These are phyloP conservation scores for Stictocephala bisonia DNA, from an alignment of 2,888 invertebrate species.

Conservation along the genomic window DNA sequence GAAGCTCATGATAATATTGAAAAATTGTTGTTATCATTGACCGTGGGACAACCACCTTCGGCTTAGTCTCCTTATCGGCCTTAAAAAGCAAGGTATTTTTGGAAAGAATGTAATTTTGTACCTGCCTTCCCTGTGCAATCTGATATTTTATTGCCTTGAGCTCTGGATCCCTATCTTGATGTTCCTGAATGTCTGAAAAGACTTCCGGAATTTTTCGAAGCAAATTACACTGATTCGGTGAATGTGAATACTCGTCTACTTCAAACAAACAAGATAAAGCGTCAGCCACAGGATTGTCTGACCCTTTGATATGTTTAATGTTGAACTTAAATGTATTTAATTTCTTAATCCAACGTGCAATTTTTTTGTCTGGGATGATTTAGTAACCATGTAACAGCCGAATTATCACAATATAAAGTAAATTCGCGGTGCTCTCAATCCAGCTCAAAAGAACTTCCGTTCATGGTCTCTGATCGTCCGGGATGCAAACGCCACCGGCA, in stretches of 20 bases:
- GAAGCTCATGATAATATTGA: constrained; percentile 26
- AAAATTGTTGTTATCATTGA: not conserved
- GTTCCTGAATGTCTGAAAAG: not conserved
- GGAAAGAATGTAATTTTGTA: not conserved
- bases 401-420: constrained; percentile 21
- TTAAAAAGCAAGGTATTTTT: not conserved
- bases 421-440: constrained; percentile 33
- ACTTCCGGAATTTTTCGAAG: constrained; percentile 9
- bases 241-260: not conserved
- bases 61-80: not conserved
- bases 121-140: not conserved
- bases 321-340: constrained; percentile 24
- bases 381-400: constrained; percentile 22
- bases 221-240: not conserved
- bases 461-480: not conserved
- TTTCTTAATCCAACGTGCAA: constrained; percentile 28
- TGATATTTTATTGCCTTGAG: not conserved
- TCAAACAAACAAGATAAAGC: constrained; percentile 23
- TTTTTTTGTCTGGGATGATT: constrained; percentile 37
- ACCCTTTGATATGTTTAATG: constrained; percentile 25
- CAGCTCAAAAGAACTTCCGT: constrained; percentile 12
- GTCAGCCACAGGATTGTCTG: constrained; percentile 32
- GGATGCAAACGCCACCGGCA: constrained; percentile 28
- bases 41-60: constrained; percentile 8
- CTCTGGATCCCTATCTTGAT: constrained; percentile 16